phyloP scores from a whole-genome alignment of 2,888 invertebrate genomes.

The Meiosimyza platycephala region DNA sequence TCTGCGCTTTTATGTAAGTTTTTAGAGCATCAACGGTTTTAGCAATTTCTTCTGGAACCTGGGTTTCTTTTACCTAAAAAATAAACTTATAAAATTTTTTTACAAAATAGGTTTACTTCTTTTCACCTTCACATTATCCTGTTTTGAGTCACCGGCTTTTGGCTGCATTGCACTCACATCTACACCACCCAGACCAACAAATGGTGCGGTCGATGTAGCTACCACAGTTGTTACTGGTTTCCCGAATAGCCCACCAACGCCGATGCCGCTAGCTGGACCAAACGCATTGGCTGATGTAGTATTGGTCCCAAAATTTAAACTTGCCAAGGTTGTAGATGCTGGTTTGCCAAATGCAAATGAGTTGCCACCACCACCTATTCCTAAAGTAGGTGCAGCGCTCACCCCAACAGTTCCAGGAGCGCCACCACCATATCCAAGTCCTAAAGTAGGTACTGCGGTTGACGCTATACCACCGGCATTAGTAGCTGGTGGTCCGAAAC shows the following conservation, averaged over 20 bases:
- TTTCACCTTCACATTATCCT: conserved; percentile 60
- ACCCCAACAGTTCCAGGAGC: conserved; percentile 12
- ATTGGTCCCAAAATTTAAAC: conserved; percentile 59
- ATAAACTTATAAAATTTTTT: background rate
- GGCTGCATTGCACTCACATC: conserved; percentile 65
- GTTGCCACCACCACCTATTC: conserved; percentile 44
- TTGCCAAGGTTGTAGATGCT: conserved; percentile 55
- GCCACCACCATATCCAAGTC: background rate
- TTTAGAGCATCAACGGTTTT: conserved; percentile 85
- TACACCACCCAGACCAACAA: conserved; percentile 64
- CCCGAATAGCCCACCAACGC: conserved; percentile 53
- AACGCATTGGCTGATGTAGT: conserved; percentile 58
- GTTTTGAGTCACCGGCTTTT: conserved; percentile 63
- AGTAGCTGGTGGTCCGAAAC: conserved; percentile 47
- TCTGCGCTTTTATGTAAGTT: conserved; percentile 87
- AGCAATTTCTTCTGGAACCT: conserved; percentile 80
- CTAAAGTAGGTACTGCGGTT: conserved; percentile 41
- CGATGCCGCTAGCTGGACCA: conserved; percentile 36
- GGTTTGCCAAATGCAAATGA: conserved; percentile 57
- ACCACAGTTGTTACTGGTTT: conserved; percentile 48
- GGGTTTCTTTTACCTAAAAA: conserved; percentile 63
- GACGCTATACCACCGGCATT: conserved; percentile 31
- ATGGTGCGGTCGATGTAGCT: conserved; percentile 51
- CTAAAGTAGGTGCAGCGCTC: conserved; percentile 45
- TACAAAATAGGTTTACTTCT: background rate